phyloP scores from a whole-genome alignment of 2,113 vertebrate genomes.

The Dipodomys ordii region DNA sequence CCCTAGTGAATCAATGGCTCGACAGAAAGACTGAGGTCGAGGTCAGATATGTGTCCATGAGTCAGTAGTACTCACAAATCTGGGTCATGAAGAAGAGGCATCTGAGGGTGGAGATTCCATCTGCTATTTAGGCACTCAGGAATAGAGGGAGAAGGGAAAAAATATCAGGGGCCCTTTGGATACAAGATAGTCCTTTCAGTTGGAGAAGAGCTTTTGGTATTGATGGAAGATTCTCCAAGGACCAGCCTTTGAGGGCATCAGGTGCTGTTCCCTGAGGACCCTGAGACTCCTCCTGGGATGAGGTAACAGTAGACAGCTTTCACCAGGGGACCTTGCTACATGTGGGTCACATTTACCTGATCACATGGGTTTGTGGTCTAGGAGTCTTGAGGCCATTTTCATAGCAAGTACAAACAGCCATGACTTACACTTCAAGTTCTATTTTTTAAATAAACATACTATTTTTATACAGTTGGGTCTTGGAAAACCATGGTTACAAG shows the following conservation, averaged over 20 bases:
- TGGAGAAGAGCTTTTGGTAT: not conserved
- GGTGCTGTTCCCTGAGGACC: not conserved
- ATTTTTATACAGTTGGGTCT: slow-evolving; percentile 56
- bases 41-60: not conserved
- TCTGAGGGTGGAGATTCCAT: not conserved
- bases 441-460: slow-evolving; percentile 67
- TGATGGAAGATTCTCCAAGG: slow-evolving; percentile 15
- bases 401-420: slow-evolving; percentile 9
- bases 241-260: not conserved
- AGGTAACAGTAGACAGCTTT: not conserved
- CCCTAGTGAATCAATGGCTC: not conserved
- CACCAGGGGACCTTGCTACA: slow-evolving; percentile 34
- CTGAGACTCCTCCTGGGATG: not conserved
- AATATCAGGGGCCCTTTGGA: not conserved
- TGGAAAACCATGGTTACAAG: slow-evolving; percentile 78
- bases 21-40: not conserved
- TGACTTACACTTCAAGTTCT: slow-evolving; percentile 41
- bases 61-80: not conserved
- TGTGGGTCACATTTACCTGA: not conserved
- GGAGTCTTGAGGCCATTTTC: not conserved
- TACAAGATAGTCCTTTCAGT: not conserved
- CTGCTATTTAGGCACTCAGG: not conserved
- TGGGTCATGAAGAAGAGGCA: not conserved
- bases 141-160: not conserved
- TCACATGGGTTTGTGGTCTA: not conserved